phyloP scores from a whole-genome alignment of 30 jellyfish, hydroid and myxozoan species.

The Aurelia coerulea region DNA sequence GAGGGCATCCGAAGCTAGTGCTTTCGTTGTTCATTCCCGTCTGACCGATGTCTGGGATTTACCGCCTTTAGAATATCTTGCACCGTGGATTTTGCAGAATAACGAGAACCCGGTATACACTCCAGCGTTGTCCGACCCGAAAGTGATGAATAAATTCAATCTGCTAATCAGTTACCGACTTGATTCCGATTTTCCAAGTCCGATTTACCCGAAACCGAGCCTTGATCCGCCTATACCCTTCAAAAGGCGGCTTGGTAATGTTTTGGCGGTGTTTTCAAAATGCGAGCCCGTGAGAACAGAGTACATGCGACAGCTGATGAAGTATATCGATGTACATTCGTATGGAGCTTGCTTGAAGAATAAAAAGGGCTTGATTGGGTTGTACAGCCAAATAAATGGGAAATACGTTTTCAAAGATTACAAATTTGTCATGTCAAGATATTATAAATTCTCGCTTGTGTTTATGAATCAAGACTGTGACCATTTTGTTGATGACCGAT shows the following conservation, averaged over 20 bases:
- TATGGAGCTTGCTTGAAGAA: conserved; percentile 98
- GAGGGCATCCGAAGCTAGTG: conserved; percentile 95
- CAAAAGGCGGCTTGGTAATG: conserved; percentile 87
- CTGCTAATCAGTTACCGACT: conserved; percentile 88
- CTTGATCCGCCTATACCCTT: conserved; percentile 90
- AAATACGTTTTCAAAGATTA: conserved; percentile 96
- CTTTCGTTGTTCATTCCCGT: conserved; percentile 97
- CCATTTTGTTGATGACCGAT: conserved; percentile 93
- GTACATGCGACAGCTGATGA: conserved; percentile 98
- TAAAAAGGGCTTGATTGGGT: conserved; percentile 93
- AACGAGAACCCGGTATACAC: conserved; percentile 99
- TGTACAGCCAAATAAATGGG: conserved; percentile 96
- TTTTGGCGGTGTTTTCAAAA: conserved; percentile 95
- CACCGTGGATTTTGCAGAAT: conserved; percentile 98
- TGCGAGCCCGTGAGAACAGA: conserved; percentile 98
- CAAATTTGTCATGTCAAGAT: conserved; percentile 92
- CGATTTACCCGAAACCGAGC: conserved; percentile 97
- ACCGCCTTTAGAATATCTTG: conserved; percentile 93
- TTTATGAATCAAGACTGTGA: conserved; percentile 99
- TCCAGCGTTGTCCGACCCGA: conserved; percentile 93
- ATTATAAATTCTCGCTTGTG: conserved; percentile 94
- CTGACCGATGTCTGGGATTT: conserved; percentile 95
- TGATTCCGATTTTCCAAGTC: conserved; percentile 98
- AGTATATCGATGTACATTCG: conserved; percentile 89
- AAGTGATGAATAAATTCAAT: conserved; percentile 92